Percentiles rank a stretch among this genome's conserved stretches.
Evolutionary conservation across 2,113 vertebrate genomes (phyloP).

Genomic region (Hippolais icterina): DNA sequence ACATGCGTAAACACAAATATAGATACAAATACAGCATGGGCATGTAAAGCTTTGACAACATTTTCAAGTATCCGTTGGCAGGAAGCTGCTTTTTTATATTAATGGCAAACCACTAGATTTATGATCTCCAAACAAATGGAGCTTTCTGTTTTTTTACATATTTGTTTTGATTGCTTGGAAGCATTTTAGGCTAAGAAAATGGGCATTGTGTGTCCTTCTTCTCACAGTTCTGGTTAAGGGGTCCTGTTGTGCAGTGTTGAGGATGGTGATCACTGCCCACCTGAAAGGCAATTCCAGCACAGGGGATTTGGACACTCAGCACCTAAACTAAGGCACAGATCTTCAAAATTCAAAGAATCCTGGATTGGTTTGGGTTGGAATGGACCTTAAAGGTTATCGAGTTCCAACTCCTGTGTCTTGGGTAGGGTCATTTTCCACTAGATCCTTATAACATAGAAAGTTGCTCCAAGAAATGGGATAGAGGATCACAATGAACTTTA

Average conservation of each 20-base stretch:
- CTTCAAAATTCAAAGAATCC: background rate
- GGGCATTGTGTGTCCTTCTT: background rate
- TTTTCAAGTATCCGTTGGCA: background rate
- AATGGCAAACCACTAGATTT: background rate
- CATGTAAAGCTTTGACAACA: background rate
- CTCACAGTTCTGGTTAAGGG: background rate
- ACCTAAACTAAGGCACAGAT: background rate
- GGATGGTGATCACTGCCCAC: background rate
- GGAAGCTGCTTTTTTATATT: background rate
- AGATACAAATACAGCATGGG: background rate
- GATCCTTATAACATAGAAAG: background rate
- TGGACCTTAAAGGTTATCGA: accelerated
- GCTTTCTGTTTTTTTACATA: background rate
- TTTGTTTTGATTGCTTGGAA: background rate
- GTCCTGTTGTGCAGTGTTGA: background rate
- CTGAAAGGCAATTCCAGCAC: background rate
- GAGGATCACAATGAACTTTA: background rate
- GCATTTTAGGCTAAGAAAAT: background rate
- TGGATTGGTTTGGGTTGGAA: background rate
- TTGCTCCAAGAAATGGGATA: background rate
- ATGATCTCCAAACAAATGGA: background rate
- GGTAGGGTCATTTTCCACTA: background rate
- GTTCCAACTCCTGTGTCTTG: accelerated
- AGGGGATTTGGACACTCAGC: background rate
- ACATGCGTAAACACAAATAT: background rate